Evolutionary conservation across 1,140 invertebrate genomes (phyloP).

Genomic region (Homarus americanus): DNA sequence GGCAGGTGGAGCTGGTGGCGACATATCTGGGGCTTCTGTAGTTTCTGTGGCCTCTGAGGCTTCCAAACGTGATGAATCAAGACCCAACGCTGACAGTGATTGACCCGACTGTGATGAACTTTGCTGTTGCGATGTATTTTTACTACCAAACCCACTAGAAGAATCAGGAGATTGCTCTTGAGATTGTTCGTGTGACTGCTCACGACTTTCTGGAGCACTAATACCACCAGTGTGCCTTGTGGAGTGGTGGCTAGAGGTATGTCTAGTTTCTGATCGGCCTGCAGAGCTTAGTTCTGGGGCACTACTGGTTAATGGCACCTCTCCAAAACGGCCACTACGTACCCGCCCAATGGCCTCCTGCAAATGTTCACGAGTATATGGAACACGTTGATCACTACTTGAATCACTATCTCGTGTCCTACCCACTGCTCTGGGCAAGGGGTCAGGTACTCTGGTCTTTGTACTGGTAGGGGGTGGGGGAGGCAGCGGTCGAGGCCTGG

Average conservation of each 20-base stretch:
- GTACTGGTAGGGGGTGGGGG: slow-evolving; percentile 80
- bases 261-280: slow-evolving; percentile 56
- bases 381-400: slow-evolving; percentile 76
- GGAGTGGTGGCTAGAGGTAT: slow-evolving; percentile 79
- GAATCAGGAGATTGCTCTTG: slow-evolving; percentile 90
- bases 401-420: slow-evolving; percentile 73
- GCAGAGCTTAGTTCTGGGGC: slow-evolving; percentile 70
- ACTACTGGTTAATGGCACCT: slow-evolving; percentile 71
- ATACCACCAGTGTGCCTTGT: slow-evolving; percentile 72
- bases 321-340: slow-evolving; percentile 76
- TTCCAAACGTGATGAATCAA: slow-evolving; percentile 85
- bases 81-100: slow-evolving; percentile 78
- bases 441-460: slow-evolving; percentile 67
- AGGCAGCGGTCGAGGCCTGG: slow-evolving; percentile 71
- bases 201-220: slow-evolving; percentile 76
- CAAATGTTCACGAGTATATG: slow-evolving; percentile 79
- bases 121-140: slow-evolving; percentile 92
- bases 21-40: slow-evolving; percentile 83
- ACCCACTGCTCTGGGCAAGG: slow-evolving; percentile 56
- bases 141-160: slow-evolving; percentile 90
- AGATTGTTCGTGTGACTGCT: slow-evolving; percentile 83
- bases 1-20: slow-evolving; percentile 70
- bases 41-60: slow-evolving; percentile 79
- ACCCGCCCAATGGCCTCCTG: slow-evolving; percentile 78
- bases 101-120: slow-evolving; percentile 81